Evolutionary conservation across 2,888 invertebrate species (phyloP).

Genomic region (Tipula vernalis): DNA sequence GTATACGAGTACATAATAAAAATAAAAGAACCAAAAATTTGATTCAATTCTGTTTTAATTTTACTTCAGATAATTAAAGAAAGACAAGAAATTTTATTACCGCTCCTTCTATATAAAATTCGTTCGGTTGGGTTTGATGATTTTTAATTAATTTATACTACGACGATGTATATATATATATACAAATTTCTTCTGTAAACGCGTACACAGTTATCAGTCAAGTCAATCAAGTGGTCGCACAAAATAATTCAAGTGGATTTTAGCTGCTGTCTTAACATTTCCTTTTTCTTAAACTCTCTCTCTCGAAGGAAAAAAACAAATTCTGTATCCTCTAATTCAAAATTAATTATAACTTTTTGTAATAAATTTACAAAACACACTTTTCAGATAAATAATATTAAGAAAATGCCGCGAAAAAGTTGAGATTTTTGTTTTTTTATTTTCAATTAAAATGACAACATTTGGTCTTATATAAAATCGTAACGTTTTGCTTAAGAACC

Average conservation of each 20-base stretch:
- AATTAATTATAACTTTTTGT: neutral
- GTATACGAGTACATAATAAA: neutral
- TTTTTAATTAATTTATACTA: neutral
- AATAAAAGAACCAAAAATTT: neutral
- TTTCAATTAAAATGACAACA: neutral
- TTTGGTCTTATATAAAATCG: neutral
- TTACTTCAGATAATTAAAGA: slow-evolving; percentile 4
- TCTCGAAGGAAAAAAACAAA: too few species aligned
- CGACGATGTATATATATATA: neutral
- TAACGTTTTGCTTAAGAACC: neutral
- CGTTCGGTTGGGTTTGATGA: neutral
- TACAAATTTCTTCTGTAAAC: neutral
- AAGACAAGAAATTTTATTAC: neutral
- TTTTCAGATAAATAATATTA: neutral
- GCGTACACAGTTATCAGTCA: neutral
- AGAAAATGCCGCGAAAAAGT: neutral
- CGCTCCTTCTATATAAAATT: neutral
- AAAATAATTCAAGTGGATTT: neutral
- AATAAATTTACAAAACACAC: neutral
- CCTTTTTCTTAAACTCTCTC: neutral
- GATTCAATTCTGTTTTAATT: neutral
- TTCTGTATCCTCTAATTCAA: neutral
- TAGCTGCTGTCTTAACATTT: neutral
- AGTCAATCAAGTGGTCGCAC: neutral
- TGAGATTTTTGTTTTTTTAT: neutral